Percentiles rank a stretch among this genome's conserved stretches.
Conservation (phyloP, 2,888 invertebrate species). For the Anorthoa munda region DNA sequence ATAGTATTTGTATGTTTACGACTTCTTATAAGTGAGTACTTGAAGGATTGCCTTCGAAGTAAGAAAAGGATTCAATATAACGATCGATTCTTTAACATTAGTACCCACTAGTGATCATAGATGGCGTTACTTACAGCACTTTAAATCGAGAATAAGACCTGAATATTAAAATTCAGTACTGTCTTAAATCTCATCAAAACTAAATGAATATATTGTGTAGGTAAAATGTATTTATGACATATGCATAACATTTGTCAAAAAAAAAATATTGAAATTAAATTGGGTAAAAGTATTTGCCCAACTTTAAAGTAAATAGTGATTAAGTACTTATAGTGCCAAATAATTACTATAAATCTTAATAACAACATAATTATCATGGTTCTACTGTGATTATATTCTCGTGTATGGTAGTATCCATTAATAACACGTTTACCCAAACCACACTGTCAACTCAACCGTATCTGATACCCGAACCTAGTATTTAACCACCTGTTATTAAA, state of each 20-base stretch:
- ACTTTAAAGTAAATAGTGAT: too few species aligned
- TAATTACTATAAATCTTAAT: neutral
- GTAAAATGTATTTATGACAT: too few species aligned
- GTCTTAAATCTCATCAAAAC: too few species aligned
- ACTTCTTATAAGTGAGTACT: neutral
- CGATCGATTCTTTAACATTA: conserved; percentile 10
- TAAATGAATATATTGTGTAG: too few species aligned
- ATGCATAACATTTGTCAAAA: too few species aligned
- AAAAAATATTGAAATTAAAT: too few species aligned
- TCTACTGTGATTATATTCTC: neutral
- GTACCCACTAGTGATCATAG: conserved; percentile 17
- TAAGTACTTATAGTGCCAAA: too few species aligned
- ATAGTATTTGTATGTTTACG: neutral
- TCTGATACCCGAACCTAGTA: conserved; percentile 25
- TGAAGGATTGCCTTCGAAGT: too few species aligned
- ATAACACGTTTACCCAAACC: conserved; percentile 28
- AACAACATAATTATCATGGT: conserved; percentile 3
- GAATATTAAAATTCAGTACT: too few species aligned
- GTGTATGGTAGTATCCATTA: neutral
- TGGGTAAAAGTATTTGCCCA: too few species aligned
- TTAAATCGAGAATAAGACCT: too few species aligned
- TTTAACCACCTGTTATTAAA: conserved; percentile 47
- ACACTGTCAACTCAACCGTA: conserved; percentile 41
- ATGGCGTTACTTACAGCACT: conserved; percentile 42
- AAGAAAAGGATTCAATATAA: neutral